Evolutionary conservation across 2,888 invertebrate species (phyloP).

Genomic region (Thyatira batis): DNA sequence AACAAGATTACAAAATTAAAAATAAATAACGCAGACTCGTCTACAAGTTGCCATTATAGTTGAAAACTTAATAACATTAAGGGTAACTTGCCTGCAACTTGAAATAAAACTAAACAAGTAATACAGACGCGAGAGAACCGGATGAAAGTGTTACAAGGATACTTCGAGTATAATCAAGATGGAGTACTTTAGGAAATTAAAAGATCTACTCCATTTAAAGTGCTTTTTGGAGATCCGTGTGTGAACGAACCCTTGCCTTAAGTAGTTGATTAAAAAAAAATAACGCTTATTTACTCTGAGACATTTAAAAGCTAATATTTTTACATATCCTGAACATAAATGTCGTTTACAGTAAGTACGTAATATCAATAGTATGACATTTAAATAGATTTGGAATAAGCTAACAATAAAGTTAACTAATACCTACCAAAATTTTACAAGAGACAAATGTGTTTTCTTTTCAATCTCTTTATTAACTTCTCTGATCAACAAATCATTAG

Average conservation of each 20-base stretch:
- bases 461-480: too few relatives aligned
- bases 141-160: not conserved
- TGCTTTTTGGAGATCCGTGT: not conserved
- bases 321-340: too few relatives aligned
- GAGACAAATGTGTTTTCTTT: too few relatives aligned
- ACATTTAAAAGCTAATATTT: too few relatives aligned
- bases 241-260: not conserved
- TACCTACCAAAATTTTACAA: too few relatives aligned
- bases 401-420: too few relatives aligned
- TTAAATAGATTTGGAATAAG: too few relatives aligned
- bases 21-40: not conserved
- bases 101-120: constrained; percentile 1
- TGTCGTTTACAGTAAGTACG: too few relatives aligned
- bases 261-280: too few relatives aligned
- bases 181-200: constrained; percentile 44
- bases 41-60: not conserved
- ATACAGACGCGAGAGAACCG: constrained; percentile 2
- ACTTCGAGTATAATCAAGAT: constrained; percentile 21
- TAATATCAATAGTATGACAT: too few relatives aligned
- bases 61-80: constrained; percentile 30
- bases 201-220: constrained; percentile 16
- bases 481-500: too few relatives aligned
- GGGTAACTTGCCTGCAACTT: constrained; percentile 6
- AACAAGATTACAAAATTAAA: not conserved
- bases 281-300: too few relatives aligned